Evolutionary conservation across 2,888 invertebrate genomes (phyloP).

Genomic region (Scrobipalpa atriplicella): DNA sequence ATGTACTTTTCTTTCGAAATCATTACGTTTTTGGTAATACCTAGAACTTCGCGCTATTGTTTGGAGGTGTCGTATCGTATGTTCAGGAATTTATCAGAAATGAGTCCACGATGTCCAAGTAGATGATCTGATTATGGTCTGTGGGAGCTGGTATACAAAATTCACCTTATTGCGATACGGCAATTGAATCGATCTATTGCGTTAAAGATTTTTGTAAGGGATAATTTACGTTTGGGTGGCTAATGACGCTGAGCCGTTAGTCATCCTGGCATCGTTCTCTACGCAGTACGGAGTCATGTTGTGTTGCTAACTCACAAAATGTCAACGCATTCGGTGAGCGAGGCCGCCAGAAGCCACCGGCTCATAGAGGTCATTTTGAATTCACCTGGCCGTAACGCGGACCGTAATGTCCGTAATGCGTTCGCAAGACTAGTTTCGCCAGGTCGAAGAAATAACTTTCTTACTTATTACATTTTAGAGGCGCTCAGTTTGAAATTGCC

Average conservation of each 20-base stretch:
- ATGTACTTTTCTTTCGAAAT: constrained; percentile 82
- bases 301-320: constrained; percentile 79
- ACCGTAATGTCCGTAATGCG: constrained; percentile 80
- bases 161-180: constrained; percentile 75
- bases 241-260: constrained; percentile 73
- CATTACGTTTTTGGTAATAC: constrained; percentile 65
- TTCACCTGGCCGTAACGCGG: constrained; percentile 80
- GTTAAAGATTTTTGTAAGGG: constrained; percentile 65
- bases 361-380: constrained; percentile 82
- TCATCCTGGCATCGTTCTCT: constrained; percentile 77
- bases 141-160: constrained; percentile 75
- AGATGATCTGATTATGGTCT: constrained; percentile 69
- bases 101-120: constrained; percentile 63
- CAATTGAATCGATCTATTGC: constrained; percentile 72
- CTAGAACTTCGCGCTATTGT: constrained; percentile 57
- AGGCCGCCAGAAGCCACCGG: constrained; percentile 80
- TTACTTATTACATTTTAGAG: constrained; percentile 70
- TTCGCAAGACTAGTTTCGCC: constrained; percentile 81
- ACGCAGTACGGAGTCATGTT: constrained; percentile 63
- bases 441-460: constrained; percentile 82
- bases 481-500: constrained; percentile 61
- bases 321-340: constrained; percentile 78
- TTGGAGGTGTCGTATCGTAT: constrained; percentile 46
- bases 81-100: constrained; percentile 55
- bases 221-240: constrained; percentile 63